These are phyloP conservation scores for Chloroceryle aenea DNA, from an alignment of 2,113 vertebrate species.

Conservation along the genomic window DNA sequence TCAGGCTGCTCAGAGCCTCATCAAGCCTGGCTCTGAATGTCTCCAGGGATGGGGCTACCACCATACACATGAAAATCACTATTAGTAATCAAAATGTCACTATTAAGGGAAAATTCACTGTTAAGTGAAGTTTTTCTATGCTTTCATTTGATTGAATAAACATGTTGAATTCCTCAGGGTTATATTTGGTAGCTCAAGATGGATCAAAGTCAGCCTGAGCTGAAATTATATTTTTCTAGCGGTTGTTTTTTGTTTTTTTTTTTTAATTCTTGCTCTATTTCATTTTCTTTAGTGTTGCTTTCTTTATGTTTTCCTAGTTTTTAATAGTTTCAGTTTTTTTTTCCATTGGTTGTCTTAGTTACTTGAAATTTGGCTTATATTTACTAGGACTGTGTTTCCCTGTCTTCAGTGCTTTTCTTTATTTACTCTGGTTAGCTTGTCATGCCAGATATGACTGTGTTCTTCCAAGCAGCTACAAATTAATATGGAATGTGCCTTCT, in stretches of 20 bases:
- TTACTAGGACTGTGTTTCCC: neutral
- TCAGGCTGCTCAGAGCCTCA: too few species aligned
- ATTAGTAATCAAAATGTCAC: neutral
- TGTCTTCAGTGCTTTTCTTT: neutral
- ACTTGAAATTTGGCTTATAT: neutral
- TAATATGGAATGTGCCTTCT: neutral
- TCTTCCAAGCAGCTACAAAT: neutral
- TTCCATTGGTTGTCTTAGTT: neutral
- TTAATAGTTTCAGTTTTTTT: neutral
- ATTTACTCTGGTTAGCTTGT: neutral
- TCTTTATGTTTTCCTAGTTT: neutral
- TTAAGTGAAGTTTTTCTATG: neutral
- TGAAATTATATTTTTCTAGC: neutral
- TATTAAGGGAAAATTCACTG: neutral
- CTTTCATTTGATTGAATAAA: neutral
- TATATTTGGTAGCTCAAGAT: neutral
- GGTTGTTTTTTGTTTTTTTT: neutral
- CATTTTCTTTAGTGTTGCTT: neutral
- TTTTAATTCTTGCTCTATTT: neutral
- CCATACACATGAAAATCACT: neutral
- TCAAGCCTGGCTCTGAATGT: too few species aligned
- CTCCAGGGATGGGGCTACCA: too few species aligned
- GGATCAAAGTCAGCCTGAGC: neutral
- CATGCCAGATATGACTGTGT: neutral
- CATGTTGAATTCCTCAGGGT: neutral